These are phyloP conservation scores for Octonoba sinensis DNA, from an alignment of 2,888 invertebrate species.

Conservation along the genomic window DNA sequence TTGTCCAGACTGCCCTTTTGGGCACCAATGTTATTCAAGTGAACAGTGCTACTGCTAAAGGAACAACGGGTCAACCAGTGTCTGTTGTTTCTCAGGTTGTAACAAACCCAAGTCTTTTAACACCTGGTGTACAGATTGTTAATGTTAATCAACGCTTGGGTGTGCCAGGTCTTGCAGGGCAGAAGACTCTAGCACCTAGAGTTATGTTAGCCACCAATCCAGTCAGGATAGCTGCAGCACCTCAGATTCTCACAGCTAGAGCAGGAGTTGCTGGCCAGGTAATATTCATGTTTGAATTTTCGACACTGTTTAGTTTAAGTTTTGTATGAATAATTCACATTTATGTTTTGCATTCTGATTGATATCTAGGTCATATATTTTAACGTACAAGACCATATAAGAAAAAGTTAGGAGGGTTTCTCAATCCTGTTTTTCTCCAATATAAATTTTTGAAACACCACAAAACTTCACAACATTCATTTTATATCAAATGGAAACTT, in stretches of 20 bases:
- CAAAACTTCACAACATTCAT: no score
- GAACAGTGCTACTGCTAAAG: conserved; percentile 33
- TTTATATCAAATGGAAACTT: no score
- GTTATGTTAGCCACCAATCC: conserved; percentile 77
- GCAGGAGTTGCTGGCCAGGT: conserved; percentile 59
- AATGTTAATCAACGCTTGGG: conserved; percentile 69
- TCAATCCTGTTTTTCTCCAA: no score
- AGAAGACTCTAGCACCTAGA: conserved; percentile 84
- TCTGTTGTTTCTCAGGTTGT: conserved; percentile 62
- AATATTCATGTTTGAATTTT: neutral
- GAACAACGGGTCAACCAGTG: conserved; percentile 50
- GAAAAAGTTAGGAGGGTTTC: no score
- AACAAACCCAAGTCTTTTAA: conserved; percentile 52
- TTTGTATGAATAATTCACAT: neutral
- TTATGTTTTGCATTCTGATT: no score
- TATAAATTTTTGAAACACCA: no score
- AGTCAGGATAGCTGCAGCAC: conserved; percentile 76
- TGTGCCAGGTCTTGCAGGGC: conserved; percentile 69
- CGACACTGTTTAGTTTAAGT: neutral
- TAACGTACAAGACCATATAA: no score
- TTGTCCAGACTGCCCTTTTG: conserved; percentile 31
- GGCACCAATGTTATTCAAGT: conserved; percentile 45
- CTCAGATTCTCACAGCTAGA: conserved; percentile 77
- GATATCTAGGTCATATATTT: no score
- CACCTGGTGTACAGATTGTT: conserved; percentile 58